Conservation (phyloP, 2,113 vertebrate genomes). For the Pleuronectes platessa region DNA sequence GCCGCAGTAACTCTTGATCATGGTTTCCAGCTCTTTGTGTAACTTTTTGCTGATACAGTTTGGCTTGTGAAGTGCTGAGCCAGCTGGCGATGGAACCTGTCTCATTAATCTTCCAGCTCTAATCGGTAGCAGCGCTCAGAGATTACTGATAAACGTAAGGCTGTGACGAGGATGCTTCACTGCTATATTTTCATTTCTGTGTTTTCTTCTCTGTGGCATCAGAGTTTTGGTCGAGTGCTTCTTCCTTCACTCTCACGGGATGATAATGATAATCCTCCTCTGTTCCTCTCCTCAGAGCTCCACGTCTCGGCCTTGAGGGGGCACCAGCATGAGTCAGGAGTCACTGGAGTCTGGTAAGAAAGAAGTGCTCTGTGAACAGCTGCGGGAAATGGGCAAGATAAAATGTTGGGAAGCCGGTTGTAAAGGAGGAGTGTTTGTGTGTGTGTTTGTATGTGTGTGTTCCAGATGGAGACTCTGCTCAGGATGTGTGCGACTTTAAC, state of each 20-base stretch:
- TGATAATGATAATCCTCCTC: conserved; percentile 38
- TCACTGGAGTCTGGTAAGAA: conserved; percentile 81
- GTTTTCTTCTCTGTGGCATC: conserved; percentile 12
- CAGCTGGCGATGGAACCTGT: conserved; percentile 6
- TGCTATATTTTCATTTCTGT: not conserved
- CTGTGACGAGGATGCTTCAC: not conserved
- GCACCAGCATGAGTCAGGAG: conserved; percentile 81
- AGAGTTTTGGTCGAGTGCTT: conserved; percentile 19
- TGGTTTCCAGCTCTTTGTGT: conserved; percentile 2
- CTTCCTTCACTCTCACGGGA: conserved; percentile 18
- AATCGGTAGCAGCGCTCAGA: not conserved
- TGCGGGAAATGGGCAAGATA: conserved; percentile 24
- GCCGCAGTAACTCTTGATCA: not conserved
- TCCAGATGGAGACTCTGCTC: conserved; percentile 90
- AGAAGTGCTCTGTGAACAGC: conserved; percentile 8
- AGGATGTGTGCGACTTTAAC: conserved; percentile 92
- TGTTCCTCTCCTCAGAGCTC: conserved; percentile 67
- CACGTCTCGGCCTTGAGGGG: conserved; percentile 68
- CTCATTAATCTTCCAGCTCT: conserved; percentile 15
- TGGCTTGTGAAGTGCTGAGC: conserved; percentile 30
- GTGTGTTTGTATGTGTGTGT: conserved; percentile 14
- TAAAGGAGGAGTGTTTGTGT: conserved; percentile 19
- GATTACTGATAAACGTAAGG: not conserved
- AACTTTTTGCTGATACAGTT: conserved; percentile 24
- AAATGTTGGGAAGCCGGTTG: conserved; percentile 27